Base-by-base conservation (phyloP, 2,797 vertebrate genomes). In the Takifugu ocellatus region DNA sequence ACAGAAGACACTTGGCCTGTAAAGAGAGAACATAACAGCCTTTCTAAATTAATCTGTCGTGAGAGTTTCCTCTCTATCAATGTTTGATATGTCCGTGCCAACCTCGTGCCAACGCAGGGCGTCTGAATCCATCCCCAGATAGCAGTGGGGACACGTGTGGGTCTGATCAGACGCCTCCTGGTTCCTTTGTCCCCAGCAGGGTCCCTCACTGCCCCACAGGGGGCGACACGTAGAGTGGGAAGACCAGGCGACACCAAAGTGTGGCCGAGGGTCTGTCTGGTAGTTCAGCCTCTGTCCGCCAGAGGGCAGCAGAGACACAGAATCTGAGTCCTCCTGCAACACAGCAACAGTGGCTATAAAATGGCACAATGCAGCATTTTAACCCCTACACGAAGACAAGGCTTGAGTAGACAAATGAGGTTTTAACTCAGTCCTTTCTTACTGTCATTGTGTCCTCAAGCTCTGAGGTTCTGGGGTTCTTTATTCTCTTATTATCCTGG, bases 61-160 rank as follows among this genome's bases (percentile, higher is more conserved):
- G 26, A 26, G 24, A 47, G 25, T 25, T 44, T 39, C n/a, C 21
- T 58, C n/a, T 74, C 31, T 77, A 72, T 79, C 63, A 68, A 15
- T 59, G 17, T 66, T 63, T 63, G 39, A 44, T 21, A 11, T 3
- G 49, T 59, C 8, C 26, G 14, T 65, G 61, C 71, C 44, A 58
- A 91, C 91, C 90, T 89, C 88, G 42, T 92, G 90, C 91, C 91
- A 92, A 24, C 79, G 84, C 42, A 91, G 81, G 24, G 91, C 89
- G 73, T 91, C 87, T 27, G 75, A 70, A 58, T 83, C 67, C 59
- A 92, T 76, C 31, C 70, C 81, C 74, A 92, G 77, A 73, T 91
- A 84, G 68, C 91, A 92, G 77, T 91, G 88, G 16, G 90, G 88
- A 67, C 91, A 92, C 33, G 71, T 86, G 81, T 81, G 76, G 4